Evolutionary conservation across 1,140 invertebrate species (phyloP), one percentile per base, ranked within the genome.

Genomic region (Paraescarpia echinospica): DNA sequence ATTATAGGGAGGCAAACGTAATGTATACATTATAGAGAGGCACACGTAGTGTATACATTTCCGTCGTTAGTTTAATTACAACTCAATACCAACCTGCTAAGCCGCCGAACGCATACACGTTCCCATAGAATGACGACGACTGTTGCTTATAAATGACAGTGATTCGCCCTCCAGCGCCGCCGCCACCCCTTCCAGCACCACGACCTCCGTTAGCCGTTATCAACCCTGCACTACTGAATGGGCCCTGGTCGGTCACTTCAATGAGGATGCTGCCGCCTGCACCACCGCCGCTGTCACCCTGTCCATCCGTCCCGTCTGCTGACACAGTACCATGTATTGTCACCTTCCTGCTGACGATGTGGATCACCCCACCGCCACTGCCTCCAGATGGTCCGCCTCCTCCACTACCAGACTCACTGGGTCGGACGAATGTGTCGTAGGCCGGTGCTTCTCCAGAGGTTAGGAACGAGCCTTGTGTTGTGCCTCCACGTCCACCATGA

Each of bases 401-500:
- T 77, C 59, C 59, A 59, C 93, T 93, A 6, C 93, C 93, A 35
- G 35, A n/a, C 18, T 35, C 6, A 12, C 22, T n/a, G 2, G 93
- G 89, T n/a, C 1, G 4, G n/a, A 35, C 22, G 12, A 51, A 33
- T 33, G 33, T 92, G 35, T 90, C 93, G 35, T 93, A 93, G 12
- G 91, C 34, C 6, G n/a, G 14, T 31, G 77, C 89, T 48, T 93
- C 89, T 33, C 31, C 33, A n/a, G 92, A n/a, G 89, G 89, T 18
- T 1, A 93, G 92, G 35, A 90, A 92, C 22, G n/a, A 91, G 22
- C 59, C 91, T 5, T 33, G 59, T 14, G 93, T 1, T 33, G 35
- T 33, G 1, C 93, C 93, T 22, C 93, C 93, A 22, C 88, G 51
- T 22, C 93, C 93, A 12, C 93, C 93, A 90, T 93, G 77, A 35